Conservation (phyloP, 2,888 invertebrate genomes). For the Lasioglossum lativentre region DNA sequence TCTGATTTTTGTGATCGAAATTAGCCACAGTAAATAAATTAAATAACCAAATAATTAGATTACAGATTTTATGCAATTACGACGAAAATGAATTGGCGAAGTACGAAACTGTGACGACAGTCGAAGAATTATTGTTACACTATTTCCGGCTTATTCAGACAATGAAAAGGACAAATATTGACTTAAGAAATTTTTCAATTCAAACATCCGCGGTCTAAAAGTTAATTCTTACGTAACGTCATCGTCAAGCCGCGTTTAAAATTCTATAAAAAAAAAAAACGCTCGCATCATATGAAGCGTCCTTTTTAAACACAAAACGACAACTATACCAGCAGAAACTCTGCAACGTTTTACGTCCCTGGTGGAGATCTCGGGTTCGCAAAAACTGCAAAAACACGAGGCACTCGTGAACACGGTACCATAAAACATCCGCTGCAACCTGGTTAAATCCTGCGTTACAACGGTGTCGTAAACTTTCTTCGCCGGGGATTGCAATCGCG, state of each 20-base stretch:
- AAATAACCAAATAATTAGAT: not conserved
- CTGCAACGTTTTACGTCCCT: not conserved
- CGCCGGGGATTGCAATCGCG: slow-evolving; percentile 53
- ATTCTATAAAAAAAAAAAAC: not conserved
- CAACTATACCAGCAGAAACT: not conserved
- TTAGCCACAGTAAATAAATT: too few species aligned
- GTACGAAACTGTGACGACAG: not conserved
- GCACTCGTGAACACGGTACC: not conserved
- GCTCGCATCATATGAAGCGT: not conserved
- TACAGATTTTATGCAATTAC: not conserved
- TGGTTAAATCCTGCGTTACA: slow-evolving; percentile 17
- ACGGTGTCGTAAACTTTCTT: slow-evolving; percentile 61
- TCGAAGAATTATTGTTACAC: not conserved
- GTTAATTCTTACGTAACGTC: not conserved
- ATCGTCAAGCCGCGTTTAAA: not conserved
- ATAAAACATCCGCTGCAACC: slow-evolving; percentile 23
- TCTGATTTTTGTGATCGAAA: too few species aligned
- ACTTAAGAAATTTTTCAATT: not conserved
- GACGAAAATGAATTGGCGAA: not conserved
- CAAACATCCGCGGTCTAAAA: not conserved
- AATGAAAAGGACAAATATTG: too few species aligned
- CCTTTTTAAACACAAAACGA: not conserved
- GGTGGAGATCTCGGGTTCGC: not conserved
- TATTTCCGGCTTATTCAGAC: not conserved
- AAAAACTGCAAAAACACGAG: slow-evolving; percentile 5